Base-by-base conservation (phyloP, 2,113 vertebrate species). In the Cardinalis cardinalis region DNA sequence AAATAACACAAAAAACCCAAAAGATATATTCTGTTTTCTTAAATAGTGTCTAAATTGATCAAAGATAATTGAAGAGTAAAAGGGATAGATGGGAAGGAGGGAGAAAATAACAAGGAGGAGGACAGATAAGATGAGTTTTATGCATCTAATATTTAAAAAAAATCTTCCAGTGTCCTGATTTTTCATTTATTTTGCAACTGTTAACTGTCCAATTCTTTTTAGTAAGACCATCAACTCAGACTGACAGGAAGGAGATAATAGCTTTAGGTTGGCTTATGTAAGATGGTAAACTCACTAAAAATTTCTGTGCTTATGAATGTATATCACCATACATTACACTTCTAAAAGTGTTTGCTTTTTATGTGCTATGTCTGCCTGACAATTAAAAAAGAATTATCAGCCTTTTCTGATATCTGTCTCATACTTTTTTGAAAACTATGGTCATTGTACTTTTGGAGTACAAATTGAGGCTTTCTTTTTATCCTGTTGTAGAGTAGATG, bases 251-350 rank as follows among this genome's bases (percentile, higher is more conserved):
- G n/a, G 19, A 66, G 29, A 40, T 14, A 46, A 44, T 29, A 73
- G n/a, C 46, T 73, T 81, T 73, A 52, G 7, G 24, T 10, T 88
- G 38, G 9, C n/a, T 60, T 53, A 15, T 40, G 17, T 38, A 53
- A 68, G 24, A 10, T 60, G 14, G 26, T 74, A 31, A 53, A 60
- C 24, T 66, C 52, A 46, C 29, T 40, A 16, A 59, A 80, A 65
- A n/a, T 3, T 52, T 59, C 60, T 38, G 13, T 60, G 29, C 25
- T 53, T 60, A 34, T 53, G n/a, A 81, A 46, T 66, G 14, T n/a
- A 4, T 38, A 43, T 44, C 16, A 66, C 59, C 24, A 66, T 46
- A 25, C 0, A 0, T 40, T 59, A 24, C 11, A 52, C 29, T 66
- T 59, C 17, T 34, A 34, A 24, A 73, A 34, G 7, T 40, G 16